Conservation (phyloP, 2,797 vertebrate species). For the Acestrorhynchus altus region DNA sequence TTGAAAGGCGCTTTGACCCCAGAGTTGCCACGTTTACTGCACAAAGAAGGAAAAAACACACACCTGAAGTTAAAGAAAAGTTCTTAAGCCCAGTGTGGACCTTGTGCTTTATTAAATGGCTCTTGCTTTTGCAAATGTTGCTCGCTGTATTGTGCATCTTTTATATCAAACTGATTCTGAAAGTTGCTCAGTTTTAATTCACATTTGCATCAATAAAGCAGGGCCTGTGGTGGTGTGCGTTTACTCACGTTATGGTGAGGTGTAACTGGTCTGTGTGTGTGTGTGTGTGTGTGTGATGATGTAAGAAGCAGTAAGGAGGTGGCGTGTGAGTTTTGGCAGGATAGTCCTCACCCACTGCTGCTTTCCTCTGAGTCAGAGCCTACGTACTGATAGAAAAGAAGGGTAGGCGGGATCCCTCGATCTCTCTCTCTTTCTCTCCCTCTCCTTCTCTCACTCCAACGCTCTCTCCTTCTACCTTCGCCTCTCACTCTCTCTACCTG, state of each 20-base stretch:
- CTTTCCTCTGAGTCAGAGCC: slow-evolving; percentile 52
- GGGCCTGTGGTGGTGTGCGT: slow-evolving; percentile 20
- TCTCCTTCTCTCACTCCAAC: slow-evolving; percentile 43
- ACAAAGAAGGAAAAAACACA: not conserved
- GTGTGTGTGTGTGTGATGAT: slow-evolving; percentile 37
- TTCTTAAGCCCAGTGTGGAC: not conserved
- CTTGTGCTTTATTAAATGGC: not conserved
- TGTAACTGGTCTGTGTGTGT: slow-evolving; percentile 34
- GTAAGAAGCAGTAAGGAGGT: slow-evolving; percentile 55
- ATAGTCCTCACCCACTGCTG: slow-evolving; percentile 59
- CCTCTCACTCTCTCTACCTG: slow-evolving; percentile 46
- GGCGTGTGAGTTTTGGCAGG: slow-evolving; percentile 59
- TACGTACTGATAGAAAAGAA: slow-evolving; percentile 32
- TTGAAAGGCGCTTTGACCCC: not conserved
- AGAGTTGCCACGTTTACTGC: not conserved
- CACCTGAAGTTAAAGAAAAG: not conserved
- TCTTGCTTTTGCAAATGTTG: not conserved
- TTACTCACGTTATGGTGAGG: slow-evolving; percentile 36
- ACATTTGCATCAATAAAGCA: slow-evolving; percentile 36
- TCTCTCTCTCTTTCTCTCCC: slow-evolving; percentile 43
- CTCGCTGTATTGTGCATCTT: no score
- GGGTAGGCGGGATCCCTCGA: slow-evolving; percentile 63
- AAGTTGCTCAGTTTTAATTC: slow-evolving; percentile 2
- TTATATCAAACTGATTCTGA: not conserved
- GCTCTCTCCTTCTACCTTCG: slow-evolving; percentile 23